Base-by-base conservation (phyloP, 2,888 invertebrate species). In the Dinocampus coccinellae region DNA sequence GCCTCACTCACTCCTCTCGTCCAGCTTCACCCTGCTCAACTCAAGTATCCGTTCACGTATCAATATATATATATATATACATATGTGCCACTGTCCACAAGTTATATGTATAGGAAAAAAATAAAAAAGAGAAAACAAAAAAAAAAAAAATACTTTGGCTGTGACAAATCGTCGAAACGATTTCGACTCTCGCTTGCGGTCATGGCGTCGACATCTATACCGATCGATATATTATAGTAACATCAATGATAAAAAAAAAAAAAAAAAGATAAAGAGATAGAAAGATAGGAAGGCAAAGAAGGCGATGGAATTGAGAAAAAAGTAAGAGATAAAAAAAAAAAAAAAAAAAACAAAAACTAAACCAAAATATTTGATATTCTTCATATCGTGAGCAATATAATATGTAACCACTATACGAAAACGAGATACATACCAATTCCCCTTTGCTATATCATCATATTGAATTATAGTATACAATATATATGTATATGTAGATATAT, bases 161-260 rank as follows among this genome's bases (percentile, higher is more conserved):
- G 77, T 80, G 79, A 82, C 79, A 78, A 81, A 82, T 82, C 77
- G 77, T 72, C 57, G 69, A 65, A 75, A 75, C 77, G 74, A 76
- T 77, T 78, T 72, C 75, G 69, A 77, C 78, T 47, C 47, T 47
- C 76, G 74, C 20, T 61, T 42, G 29, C 67, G 52, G 69, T 22
- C 62, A 16, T 16, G 65, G 42, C 70, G 71, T 62, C 58, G 63
- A 53, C 57, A 57, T 67, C 57, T 55, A 47, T 55, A 36, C 42
- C 13, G 24, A 62, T 53, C 55, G 13, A 70, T 55, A 64, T 36
- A 58, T 33, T 26, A 22, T 34, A n/a, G n/a, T n/a, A n/a, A n/a
- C n/a, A n/a, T n/a, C n/a, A n/a, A n/a, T n/a, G n/a, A n/a, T n/a
- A n/a, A n/a, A n/a, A n/a, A n/a, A n/a, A n/a, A n/a, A n/a, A n/a